phyloP scores from a whole-genome alignment of 1,140 invertebrate genomes.

The Zaprionus ornatus region DNA sequence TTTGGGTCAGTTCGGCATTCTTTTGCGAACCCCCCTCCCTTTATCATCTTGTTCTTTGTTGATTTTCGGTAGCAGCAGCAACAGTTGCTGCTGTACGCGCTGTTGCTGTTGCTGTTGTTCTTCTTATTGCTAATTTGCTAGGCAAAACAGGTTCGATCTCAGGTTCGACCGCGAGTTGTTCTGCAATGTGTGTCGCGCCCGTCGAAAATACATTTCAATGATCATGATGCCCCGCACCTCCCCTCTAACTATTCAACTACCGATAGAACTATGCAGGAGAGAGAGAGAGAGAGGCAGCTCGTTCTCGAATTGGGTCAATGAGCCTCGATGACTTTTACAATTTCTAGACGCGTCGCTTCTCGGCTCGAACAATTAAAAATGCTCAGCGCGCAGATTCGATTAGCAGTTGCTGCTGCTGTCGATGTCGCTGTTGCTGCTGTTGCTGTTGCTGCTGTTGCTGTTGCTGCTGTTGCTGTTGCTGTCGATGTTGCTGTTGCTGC shows the following conservation, averaged over 20 bases:
- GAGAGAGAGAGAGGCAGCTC: not conserved
- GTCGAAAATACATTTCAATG: slow-evolving; percentile 45
- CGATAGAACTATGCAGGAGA: slow-evolving; percentile 25
- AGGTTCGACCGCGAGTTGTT: slow-evolving; percentile 1
- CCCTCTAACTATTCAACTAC: slow-evolving; percentile 32
- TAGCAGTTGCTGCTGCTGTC: slow-evolving; percentile 31
- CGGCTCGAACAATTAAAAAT: slow-evolving; percentile 50
- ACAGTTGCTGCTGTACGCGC: not conserved
- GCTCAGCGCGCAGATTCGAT: slow-evolving; percentile 36
- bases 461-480: not conserved
- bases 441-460: no score
- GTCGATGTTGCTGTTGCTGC: not conserved
- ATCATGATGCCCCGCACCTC: slow-evolving; percentile 41
- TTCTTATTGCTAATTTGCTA: slow-evolving; percentile 57
- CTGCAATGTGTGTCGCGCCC: slow-evolving; percentile 61
- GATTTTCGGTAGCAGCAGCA: slow-evolving; percentile 7
- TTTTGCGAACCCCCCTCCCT: slow-evolving; percentile 26
- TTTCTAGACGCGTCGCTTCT: slow-evolving; percentile 17
- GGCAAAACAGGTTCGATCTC: slow-evolving; percentile 75
- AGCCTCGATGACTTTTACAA: slow-evolving; percentile 68
- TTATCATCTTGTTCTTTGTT: not conserved
- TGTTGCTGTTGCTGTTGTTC: slow-evolving; percentile 8
- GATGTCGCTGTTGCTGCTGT: slow-evolving; percentile 11
- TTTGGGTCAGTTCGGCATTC: slow-evolving; percentile 70
- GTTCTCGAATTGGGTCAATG: slow-evolving; percentile 65